A percentile compares a stretch with the other conserved stretches of the same genome.
phyloP scores from a whole-genome alignment of 2,797 vertebrate genomes.

The Smutsia temminckii region DNA sequence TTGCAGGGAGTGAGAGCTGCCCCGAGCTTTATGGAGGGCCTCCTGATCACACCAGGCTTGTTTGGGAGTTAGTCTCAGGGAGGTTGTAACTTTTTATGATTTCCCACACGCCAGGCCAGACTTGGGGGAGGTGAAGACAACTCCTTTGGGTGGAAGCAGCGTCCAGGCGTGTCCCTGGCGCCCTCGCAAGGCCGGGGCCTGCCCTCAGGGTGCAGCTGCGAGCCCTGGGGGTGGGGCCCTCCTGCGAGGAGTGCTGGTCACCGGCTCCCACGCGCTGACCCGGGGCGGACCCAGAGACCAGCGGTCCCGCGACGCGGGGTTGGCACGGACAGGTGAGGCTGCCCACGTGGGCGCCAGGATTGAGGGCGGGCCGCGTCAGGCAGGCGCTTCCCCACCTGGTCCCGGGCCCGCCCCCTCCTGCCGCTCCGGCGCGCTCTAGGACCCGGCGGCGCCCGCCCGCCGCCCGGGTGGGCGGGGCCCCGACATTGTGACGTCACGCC shows the following conservation, averaged over 20 bases:
- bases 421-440: not conserved
- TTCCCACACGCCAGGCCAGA: not conserved
- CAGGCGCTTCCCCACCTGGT: not conserved
- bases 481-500: not conserved
- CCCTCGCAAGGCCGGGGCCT: too few relatives aligned
- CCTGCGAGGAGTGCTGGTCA: too few relatives aligned
- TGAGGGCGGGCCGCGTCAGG: not conserved
- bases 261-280: too few relatives aligned
- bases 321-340: not conserved
- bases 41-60: fast-evolving
- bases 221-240: too few relatives aligned
- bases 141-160: not conserved
- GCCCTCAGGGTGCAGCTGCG: too few relatives aligned
- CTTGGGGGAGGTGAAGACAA: not conserved
- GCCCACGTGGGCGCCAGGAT: not conserved
- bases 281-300: too few relatives aligned
- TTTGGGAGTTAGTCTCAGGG: not conserved
- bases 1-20: not conserved
- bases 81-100: not conserved
- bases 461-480: not conserved
- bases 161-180: too few relatives aligned
- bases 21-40: not conserved
- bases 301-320: too few relatives aligned
- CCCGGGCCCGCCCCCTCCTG: fast-evolving
- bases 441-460: not conserved